phyloP scores from a whole-genome alignment of 2,797 vertebrate genomes.

The Acanthurus tractus region DNA sequence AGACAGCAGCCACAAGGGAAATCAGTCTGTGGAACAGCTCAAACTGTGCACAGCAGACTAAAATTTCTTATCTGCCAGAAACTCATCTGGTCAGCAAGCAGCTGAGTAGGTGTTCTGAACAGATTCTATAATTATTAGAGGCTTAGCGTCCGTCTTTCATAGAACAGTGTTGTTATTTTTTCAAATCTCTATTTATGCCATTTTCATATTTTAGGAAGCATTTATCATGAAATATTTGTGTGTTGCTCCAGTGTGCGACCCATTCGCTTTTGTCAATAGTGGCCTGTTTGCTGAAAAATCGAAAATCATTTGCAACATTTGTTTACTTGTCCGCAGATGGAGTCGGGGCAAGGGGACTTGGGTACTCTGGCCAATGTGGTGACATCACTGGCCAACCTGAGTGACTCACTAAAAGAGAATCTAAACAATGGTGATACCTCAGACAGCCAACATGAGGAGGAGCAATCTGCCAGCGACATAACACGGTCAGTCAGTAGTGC shows the following conservation, averaged over 20 bases:
- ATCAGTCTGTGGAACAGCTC: background rate
- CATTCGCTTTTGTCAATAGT: background rate
- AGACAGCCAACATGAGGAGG: conserved; percentile 89
- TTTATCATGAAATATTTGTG: background rate
- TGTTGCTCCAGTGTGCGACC: background rate
- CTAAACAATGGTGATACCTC: conserved; percentile 93
- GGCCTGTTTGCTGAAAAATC: conserved; percentile 5
- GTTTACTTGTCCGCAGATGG: conserved; percentile 84
- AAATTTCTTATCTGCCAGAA: background rate
- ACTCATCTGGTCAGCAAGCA: background rate
- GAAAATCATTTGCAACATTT: conserved; percentile 18
- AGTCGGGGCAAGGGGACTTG: conserved; percentile 93
- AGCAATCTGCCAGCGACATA: conserved; percentile 94
- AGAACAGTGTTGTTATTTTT: background rate
- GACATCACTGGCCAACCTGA: conserved; percentile 95
- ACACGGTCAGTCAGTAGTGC: conserved; percentile 88
- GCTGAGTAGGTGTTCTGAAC: background rate
- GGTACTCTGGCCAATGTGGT: conserved; percentile 97
- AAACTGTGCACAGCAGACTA: background rate
- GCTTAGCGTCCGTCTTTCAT: background rate
- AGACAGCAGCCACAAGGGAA: background rate
- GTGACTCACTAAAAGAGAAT: conserved; percentile 86
- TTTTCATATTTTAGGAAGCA: background rate
- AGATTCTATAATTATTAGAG: background rate
- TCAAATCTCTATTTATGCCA: background rate